phyloP scores from a whole-genome alignment of 2,888 invertebrate species.

The Melanchra persicariae region DNA sequence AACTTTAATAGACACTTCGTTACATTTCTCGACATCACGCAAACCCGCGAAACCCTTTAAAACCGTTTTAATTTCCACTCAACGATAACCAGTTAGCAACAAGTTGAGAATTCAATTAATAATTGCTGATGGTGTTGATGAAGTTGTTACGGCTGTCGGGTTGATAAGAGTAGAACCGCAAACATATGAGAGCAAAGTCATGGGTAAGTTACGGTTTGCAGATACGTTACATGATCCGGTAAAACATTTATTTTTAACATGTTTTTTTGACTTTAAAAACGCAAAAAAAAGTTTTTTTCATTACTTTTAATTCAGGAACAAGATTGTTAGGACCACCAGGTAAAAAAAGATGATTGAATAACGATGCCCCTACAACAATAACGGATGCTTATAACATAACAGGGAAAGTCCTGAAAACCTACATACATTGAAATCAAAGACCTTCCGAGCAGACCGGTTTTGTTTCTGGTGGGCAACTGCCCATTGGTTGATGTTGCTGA shows the following conservation, averaged over 20 bases:
- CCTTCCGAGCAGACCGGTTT: no score
- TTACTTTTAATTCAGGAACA: neutral
- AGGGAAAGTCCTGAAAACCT: no score
- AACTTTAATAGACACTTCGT: conserved; percentile 68
- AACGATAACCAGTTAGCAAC: conserved; percentile 53
- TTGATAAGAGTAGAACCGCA: conserved; percentile 5
- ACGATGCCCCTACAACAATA: no score
- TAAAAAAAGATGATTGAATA: no score
- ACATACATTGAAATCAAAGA: no score
- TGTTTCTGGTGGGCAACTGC: no score
- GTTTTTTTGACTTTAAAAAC: no score
- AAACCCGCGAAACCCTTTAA: conserved; percentile 55
- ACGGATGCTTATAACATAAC: no score
- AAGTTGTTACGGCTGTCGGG: conserved; percentile 17
- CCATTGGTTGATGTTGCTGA: no score
- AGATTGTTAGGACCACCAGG: no score
- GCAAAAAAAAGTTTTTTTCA: no score
- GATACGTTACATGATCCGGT: neutral
- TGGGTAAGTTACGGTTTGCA: neutral
- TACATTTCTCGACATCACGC: conserved; percentile 63
- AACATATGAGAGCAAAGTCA: neutral
- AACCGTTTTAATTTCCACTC: conserved; percentile 61
- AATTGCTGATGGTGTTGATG: conserved; percentile 36
- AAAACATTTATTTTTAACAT: no score
- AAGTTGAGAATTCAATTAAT: conserved; percentile 61